These are phyloP conservation scores for Sparus aurata DNA, from an alignment of 2,797 vertebrate genomes.

Conservation along the genomic window DNA sequence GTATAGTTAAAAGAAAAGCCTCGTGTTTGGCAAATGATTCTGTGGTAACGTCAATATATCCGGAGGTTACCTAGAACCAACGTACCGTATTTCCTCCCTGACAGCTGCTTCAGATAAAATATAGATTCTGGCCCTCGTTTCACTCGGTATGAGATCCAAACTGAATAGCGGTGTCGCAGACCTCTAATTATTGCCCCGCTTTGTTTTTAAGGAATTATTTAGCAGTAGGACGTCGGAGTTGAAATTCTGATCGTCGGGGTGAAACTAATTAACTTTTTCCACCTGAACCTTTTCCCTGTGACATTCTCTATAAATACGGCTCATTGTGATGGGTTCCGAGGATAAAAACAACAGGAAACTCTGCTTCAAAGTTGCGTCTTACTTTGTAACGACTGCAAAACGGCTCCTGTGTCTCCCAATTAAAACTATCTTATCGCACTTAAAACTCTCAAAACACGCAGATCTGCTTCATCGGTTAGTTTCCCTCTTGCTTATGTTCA, in stretches of 20 bases:
- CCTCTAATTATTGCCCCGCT: too few species aligned
- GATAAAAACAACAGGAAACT: neutral
- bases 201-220: constrained; percentile 3
- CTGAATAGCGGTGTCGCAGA: too few species aligned
- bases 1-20: too few species aligned
- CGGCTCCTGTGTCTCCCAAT: neutral
- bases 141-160: too few species aligned
- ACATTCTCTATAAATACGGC: constrained; percentile 20
- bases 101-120: too few species aligned
- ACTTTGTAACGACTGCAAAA: neutral
- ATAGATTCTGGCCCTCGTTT: too few species aligned
- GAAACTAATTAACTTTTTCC: constrained; percentile 12
- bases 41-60: too few species aligned
- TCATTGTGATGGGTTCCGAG: neutral
- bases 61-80: too few species aligned
- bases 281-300: constrained; percentile 1
- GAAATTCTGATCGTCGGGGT: neutral
- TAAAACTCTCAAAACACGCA: neutral
- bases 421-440: neutral
- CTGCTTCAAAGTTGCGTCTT: neutral
- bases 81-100: too few species aligned
- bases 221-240: neutral
- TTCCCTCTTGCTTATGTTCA: neutral
- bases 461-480: neutral
- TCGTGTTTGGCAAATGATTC: too few species aligned